Conservation (phyloP, 2,113 vertebrate species). For the Tapirus terrestris region DNA sequence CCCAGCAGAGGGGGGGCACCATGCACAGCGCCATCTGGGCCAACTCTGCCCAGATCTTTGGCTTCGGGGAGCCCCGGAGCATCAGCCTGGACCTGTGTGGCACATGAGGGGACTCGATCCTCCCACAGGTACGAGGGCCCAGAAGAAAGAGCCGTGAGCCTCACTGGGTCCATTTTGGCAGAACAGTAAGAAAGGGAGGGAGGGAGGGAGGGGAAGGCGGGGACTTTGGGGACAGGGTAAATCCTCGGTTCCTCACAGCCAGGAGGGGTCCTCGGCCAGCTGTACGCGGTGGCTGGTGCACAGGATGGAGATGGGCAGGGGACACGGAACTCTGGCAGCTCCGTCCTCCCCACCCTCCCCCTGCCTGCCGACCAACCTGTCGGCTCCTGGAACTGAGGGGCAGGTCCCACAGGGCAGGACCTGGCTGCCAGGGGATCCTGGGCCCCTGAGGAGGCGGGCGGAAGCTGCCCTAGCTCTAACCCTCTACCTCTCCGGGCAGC, state of each 20-base stretch:
- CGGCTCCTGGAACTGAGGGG: not conserved
- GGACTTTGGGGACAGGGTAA: not conserved
- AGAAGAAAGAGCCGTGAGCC: not conserved
- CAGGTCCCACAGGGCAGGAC: not conserved
- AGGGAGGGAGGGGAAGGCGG: not conserved
- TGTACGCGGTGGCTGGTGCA: conserved; percentile 42
- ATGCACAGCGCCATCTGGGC: not conserved
- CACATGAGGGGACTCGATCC: not conserved
- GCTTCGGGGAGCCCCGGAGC: not conserved
- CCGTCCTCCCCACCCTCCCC: not conserved
- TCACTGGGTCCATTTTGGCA: conserved; percentile 32
- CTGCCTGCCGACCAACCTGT: not conserved
- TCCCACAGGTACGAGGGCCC: not conserved
- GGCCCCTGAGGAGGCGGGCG: not conserved
- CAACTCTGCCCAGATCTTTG: conserved; percentile 37
- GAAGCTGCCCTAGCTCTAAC: not conserved
- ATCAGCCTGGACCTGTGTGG: not conserved
- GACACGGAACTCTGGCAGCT: not conserved
- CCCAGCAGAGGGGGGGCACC: conserved; percentile 1
- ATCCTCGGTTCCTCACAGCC: not conserved
- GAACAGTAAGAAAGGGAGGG: not conserved
- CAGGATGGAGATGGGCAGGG: not conserved
- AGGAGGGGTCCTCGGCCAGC: not conserved
- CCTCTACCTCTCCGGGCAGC: not conserved
- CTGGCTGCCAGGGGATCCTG: not conserved